Evolutionary conservation across 2,888 invertebrate species (phyloP).

Genomic region (Lymantria dispar): DNA sequence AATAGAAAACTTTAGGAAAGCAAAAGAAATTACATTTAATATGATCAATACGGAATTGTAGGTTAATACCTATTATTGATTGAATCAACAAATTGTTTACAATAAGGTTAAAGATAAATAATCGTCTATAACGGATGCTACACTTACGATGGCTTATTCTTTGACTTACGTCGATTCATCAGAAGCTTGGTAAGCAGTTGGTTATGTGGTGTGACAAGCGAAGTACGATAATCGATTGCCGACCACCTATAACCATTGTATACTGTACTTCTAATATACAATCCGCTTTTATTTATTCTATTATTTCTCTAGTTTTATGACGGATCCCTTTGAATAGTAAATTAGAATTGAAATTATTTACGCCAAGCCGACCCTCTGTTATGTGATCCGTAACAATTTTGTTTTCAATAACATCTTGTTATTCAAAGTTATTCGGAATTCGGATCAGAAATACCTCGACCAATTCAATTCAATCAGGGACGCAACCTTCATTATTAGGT

Average conservation of each 20-base stretch:
- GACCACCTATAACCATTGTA: slow-evolving; percentile 40
- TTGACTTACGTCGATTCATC: slow-evolving; percentile 63
- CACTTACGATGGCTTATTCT: slow-evolving; percentile 50
- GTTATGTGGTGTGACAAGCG: slow-evolving; percentile 57
- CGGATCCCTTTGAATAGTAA: slow-evolving; percentile 25
- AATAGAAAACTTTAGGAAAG: too few relatives aligned
- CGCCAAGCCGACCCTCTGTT: slow-evolving; percentile 8
- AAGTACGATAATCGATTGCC: slow-evolving; percentile 44
- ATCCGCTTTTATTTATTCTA: slow-evolving; percentile 31
- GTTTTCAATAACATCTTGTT: slow-evolving; percentile 15
- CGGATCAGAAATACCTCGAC: not conserved
- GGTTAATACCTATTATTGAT: too few relatives aligned
- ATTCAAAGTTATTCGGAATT: slow-evolving; percentile 3
- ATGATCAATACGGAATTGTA: too few relatives aligned
- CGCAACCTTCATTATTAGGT: too few relatives aligned
- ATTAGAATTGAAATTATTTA: slow-evolving; percentile 23
- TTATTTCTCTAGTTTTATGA: slow-evolving; percentile 35
- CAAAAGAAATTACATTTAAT: too few relatives aligned
- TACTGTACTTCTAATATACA: slow-evolving; percentile 36
- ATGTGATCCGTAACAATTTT: slow-evolving; percentile 16
- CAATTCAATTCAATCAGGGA: too few relatives aligned
- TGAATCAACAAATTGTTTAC: too few relatives aligned
- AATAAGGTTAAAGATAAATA: too few relatives aligned
- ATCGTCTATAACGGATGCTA: slow-evolving; percentile 32
- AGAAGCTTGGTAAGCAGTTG: slow-evolving; percentile 55